Base-by-base conservation (phyloP, 2,888 invertebrate genomes). In the Drosophila dives region DNA sequence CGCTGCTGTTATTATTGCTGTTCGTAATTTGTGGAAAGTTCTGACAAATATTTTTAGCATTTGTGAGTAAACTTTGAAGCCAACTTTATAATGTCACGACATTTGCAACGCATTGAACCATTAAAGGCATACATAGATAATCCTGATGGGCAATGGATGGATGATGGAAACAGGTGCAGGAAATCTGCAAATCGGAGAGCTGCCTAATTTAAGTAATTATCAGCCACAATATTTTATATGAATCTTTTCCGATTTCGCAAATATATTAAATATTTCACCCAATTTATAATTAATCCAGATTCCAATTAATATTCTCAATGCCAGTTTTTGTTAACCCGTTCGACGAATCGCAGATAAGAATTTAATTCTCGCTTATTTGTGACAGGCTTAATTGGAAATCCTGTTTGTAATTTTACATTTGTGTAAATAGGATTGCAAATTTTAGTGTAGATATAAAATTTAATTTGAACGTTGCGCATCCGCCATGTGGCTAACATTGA, bases 401-500 rank as follows among this genome's bases (percentile, higher is more conserved):
- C 6, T 26, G 17, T 55, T 51, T 42, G 7, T 20, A 12, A 34
- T 38, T 34, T 29, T 26, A 29, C 32, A 51, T 76, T 59, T 20
- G 32, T 56, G 34, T 56, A 62, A 70, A 65, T 60, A 56, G 75
- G 65, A 55, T 38, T 48, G 69, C 32, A 54, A 11, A 71, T 71
- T 63, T 53, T 40, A 51, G 38, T 32, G 6, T 2, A 53, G 50
- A 73, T 49, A 62, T 48, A 33, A 20, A 60, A 65, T 64, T 51
- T 51, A 48, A 62, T 65, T 63, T 7, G 23, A 33, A 51, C 58
- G 60, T 65, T 54, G 56, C 63, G 56, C 48, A 77, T 77, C 63
- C 75, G 80, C 75, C n/a, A 40, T 53, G 80, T 65, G 62, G 69
- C 32, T 34, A 10, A 2, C n/a, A 34, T 53, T 63, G 45, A 68